Evolutionary conservation across 2,888 invertebrate genomes (phyloP), one percentile per base, ranked within the genome.

Genomic region (Latheticus oryzae): DNA sequence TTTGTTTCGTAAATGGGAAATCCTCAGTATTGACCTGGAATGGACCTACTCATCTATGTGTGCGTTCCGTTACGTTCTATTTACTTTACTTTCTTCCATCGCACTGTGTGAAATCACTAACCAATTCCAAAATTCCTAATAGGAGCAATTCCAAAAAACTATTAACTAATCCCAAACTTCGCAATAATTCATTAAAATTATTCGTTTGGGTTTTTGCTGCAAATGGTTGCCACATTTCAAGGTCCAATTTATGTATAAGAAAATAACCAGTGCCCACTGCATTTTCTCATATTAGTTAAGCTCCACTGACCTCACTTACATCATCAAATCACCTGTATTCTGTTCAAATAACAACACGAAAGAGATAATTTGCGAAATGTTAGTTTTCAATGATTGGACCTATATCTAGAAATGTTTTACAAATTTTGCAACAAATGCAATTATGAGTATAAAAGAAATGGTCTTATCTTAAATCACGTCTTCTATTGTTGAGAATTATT

Each of bases 1-100:
- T 47, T 35, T 33, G 47, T 47, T 47, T 47, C 47, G 47, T 33
- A 47, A 47, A 47, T 35, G 47, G 47, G 47, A 47, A 47, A 47
- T 35, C 23, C 35, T 35, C 26, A 47, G 35, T 33, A 35, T 32
- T 35, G 35, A 47, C 33, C 35, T 47, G 47, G 33, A 45, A 47
- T 35, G 7, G 33, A 23, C 24, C 32, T 33, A 12, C 24, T 47
- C 33, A 47, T 47, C 15, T 47, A 21, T 35, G 33, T 33, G 23
- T 45, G 13, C 16, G 47, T 35, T 47, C 24, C 15, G 47, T 47
- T 47, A 33, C 47, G 47, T 47, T 47, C 47, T 21, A 47, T 47
- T 47, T 47, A 35, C 33, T 21, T 21, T 47, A 47, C 47, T 47
- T 47, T 47, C 47, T 47, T 47, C 33, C 5, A 15, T 21, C 28